Percentiles rank a stretch among this genome's conserved stretches.
Evolutionary conservation across 1,140 invertebrate genomes (phyloP).

Genomic region (Atopsyche davidsoni): DNA sequence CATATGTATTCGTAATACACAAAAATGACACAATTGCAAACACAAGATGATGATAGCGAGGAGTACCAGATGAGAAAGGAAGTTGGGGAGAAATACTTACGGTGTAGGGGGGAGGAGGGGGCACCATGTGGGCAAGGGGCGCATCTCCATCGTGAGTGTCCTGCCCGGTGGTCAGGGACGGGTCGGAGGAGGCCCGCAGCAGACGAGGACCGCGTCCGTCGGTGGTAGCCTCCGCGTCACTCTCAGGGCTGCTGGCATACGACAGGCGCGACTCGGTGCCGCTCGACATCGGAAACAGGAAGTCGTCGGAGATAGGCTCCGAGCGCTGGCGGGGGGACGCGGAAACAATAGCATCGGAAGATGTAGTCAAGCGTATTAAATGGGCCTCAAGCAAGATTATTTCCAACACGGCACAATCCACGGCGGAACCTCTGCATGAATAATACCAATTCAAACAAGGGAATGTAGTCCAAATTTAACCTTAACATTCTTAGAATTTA

Average conservation of each 20-base stretch:
- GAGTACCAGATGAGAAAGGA: too few species aligned
- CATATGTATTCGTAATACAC: not conserved
- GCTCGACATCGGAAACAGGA: constrained; percentile 96
- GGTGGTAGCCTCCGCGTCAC: constrained; percentile 82
- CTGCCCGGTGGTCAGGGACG: constrained; percentile 60
- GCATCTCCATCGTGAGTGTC: constrained; percentile 57
- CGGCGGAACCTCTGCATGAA: too few species aligned
- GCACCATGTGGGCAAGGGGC: constrained; percentile 43
- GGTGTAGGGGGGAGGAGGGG: constrained; percentile 66
- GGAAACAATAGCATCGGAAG: constrained; percentile 17
- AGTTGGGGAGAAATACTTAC: constrained; percentile 43
- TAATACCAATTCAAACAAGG: too few species aligned
- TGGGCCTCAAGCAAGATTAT: too few species aligned
- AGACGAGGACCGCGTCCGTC: constrained; percentile 58
- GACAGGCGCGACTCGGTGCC: constrained; percentile 68
- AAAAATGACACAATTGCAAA: not conserved
- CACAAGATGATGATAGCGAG: not conserved
- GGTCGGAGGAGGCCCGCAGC: constrained; percentile 83
- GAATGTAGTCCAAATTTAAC: too few species aligned
- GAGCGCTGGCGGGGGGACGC: constrained; percentile 42
- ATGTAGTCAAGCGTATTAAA: constrained; percentile 21
- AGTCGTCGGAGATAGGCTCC: constrained; percentile 86
- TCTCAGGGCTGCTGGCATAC: constrained; percentile 93
- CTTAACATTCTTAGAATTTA: too few species aligned
- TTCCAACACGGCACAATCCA: too few species aligned